A percentile compares a stretch with the other conserved stretches of the same genome.
phyloP scores from a whole-genome alignment of 1,140 invertebrate species.

The Arctopsyche grandis region DNA sequence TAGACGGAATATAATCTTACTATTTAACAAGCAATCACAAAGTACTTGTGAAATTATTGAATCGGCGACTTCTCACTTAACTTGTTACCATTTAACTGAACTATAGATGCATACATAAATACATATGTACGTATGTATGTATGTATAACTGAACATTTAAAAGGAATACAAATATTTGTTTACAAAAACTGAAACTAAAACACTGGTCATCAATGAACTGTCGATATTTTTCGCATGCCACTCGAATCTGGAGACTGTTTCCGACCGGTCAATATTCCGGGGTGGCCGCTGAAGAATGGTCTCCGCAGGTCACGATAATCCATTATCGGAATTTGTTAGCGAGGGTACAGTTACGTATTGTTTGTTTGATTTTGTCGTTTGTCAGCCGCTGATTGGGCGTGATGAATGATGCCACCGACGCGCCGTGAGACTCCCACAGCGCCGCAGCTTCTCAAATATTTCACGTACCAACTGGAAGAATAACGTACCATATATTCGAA shows the following conservation, averaged over 20 bases:
- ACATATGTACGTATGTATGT: too few relatives aligned
- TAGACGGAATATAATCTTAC: too few relatives aligned
- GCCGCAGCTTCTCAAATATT: conserved; percentile 26
- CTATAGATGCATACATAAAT: too few relatives aligned
- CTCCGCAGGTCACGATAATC: conserved; percentile 37
- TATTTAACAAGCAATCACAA: too few relatives aligned
- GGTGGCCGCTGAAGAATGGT: conserved; percentile 11
- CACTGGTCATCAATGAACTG: not conserved
- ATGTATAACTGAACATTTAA: too few relatives aligned
- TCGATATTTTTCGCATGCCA: conserved; percentile 1
- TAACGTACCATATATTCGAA: too few relatives aligned
- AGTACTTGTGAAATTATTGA: too few relatives aligned
- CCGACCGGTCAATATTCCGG: not conserved
- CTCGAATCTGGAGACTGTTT: not conserved
- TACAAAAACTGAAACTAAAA: too few relatives aligned
- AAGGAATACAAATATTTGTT: too few relatives aligned
- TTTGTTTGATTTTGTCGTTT: conserved; percentile 49
- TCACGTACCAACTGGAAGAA: not conserved
- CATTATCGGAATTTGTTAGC: conserved; percentile 43
- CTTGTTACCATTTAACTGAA: too few relatives aligned
- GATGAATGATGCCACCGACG: conserved; percentile 47
- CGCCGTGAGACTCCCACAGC: conserved; percentile 32
- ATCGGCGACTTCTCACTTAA: too few relatives aligned
- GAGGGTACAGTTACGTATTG: conserved; percentile 41
- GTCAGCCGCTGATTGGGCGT: conserved; percentile 47